Evolutionary conservation across 2,888 invertebrate genomes (phyloP), one percentile per base, ranked within the genome.

Genomic region (Opisthograptis luteolata): DNA sequence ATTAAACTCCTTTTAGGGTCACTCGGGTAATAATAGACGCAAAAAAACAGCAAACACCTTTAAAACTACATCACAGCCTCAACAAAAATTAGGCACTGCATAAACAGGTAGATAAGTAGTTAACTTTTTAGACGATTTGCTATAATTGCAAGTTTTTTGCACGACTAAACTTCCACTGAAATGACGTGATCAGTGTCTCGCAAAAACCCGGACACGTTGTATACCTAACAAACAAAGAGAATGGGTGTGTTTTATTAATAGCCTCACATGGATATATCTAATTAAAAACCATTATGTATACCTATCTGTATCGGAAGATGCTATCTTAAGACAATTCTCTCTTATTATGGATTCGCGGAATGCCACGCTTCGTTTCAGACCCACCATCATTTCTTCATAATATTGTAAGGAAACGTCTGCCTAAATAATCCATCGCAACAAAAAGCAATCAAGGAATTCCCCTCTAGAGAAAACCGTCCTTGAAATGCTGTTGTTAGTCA

Each of bases 141-240:
- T 60, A 55, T 66, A 66, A 69, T 63, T 66, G 62, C 56, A 43
- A 44, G 45, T 66, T 75, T 72, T 75, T 77, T 73, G 65, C 62
- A 39, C 51, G 52, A 22, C 54, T 58, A 40, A 57, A 60, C 50
- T 66, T 62, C 63, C 59, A 65, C 55, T 61, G 50, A 60, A 70
- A 61, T 77, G 74, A 74, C 74, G 76, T 66, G 63, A 68, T 68
- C 62, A 44, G 45, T 58, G 54, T 64, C 61, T 56, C 53, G 62
- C 59, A 79, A 80, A 79, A 80, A 80, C 64, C 72, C 79, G 76
- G 77, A 79, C 68, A 56, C 62, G 55, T 58, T 63, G 61, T 58
- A 67, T 60, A 55, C 55, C 48, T 50, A 53, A 56, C 58, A 54
- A 62, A 60, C 62, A 64, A 65, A 61, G 64, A 62, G 64, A 63